Evolutionary conservation across 2,888 invertebrate species (phyloP), one percentile per base, ranked within the genome.

Genomic region (Ennomos erosarius): DNA sequence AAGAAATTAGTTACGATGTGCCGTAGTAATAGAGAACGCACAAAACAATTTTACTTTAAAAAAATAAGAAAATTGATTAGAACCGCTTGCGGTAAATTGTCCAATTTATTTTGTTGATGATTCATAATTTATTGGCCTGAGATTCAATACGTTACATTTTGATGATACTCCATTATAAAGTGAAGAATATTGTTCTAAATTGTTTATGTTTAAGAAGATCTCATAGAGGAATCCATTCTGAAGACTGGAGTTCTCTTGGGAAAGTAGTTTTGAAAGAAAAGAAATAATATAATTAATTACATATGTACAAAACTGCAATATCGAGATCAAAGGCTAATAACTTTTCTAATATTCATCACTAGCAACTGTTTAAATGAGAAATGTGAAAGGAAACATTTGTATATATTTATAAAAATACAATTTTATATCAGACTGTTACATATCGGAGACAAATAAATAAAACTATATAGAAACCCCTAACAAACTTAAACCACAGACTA

Each of bases 261-360:
- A 56, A 57, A 13, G 50, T 13, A 43, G 57, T 75, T 37, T 26
- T 10, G 82, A 81, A 79, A 70, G 67, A 81, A 83, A 79, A 76
- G 51, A 71, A 81, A 71, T 72, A 78, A 52, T 81, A 82, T 86
- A 87, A 86, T 89, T 86, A 87, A 86, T 89, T 88, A 88, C 86
- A 90, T 69, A 90, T 90, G 87, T 90, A 91, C 90, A 91, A 82
- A 81, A 83, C 84, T 80, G 82, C 80, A 82, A 85, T 82, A 78
- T 71, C 71, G 83, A 86, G 87, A 86, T 73, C 78, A 77, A 86
- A 88, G 88, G 88, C 82, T 84, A 54, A 69, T 67, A 56, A 74
- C 67, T 67, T n/a, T n/a, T 70, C 71, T 73, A 83, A 81, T 77
- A 78, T 84, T 84, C 86, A 89, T 85, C 85, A 88, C 87, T 81